A percentile compares a stretch with the other conserved stretches of the same genome.
Conservation (phyloP, 1,140 invertebrate genomes). For the Aphaenogaster ashmeadi region DNA sequence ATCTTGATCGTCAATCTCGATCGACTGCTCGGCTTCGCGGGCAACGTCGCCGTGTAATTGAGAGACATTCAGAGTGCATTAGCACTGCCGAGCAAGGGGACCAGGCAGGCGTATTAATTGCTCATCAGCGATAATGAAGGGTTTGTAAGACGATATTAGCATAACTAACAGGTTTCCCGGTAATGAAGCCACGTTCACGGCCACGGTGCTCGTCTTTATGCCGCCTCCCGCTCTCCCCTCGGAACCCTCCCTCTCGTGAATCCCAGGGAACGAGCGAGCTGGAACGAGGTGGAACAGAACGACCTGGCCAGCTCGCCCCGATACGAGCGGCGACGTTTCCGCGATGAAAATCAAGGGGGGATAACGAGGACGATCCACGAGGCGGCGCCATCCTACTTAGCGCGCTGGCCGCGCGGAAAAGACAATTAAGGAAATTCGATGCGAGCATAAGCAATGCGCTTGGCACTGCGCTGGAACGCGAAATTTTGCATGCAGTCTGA, state of each 20-base stretch:
- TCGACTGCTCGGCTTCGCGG: conserved; percentile 41
- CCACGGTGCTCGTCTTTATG: conserved; percentile 70
- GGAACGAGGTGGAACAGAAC: conserved; percentile 49
- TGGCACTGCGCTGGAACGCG: not conserved
- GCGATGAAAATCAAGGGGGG: conserved; percentile 37
- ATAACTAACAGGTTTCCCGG: conserved; percentile 84
- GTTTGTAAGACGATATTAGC: conserved; percentile 84
- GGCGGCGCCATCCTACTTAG: conserved; percentile 25
- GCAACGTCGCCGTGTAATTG: conserved; percentile 77
- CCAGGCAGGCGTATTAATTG: conserved; percentile 82
- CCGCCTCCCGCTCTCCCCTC: conserved; percentile 20
- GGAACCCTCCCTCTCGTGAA: conserved; percentile 7
- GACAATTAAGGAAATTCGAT: conserved; percentile 21
- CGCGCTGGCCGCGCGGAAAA: conserved; percentile 8
- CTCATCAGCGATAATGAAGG: conserved; percentile 84
- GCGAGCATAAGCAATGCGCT: conserved; percentile 2
- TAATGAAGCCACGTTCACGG: conserved; percentile 81
- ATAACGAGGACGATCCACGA: conserved; percentile 50
- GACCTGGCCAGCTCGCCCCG: conserved; percentile 2
- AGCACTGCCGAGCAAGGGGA: conserved; percentile 71
- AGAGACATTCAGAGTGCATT: conserved; percentile 80
- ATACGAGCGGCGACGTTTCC: conserved; percentile 38
- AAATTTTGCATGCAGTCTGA: not conserved
- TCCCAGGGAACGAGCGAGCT: conserved; percentile 62
- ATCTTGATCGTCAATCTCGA: conserved; percentile 40